Conservation (phyloP, 1,140 invertebrate genomes). For the Theocolax elegans region DNA sequence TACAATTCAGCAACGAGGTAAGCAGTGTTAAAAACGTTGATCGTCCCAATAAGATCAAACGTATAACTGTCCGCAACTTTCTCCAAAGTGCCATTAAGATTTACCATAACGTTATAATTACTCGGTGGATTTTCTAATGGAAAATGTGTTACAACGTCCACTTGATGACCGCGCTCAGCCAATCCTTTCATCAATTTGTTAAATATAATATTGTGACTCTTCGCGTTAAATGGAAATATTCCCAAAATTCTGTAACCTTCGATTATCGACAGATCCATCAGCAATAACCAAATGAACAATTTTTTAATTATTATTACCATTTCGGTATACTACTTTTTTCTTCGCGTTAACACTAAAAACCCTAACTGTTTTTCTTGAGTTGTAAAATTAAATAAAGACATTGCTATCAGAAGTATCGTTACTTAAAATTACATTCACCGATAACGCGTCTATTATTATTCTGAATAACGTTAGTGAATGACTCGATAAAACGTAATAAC, state of each 20-base stretch:
- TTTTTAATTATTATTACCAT: no score
- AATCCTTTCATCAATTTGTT: conserved; percentile 54
- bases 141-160: conserved; percentile 52
- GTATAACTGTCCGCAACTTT: neutral
- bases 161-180: conserved; percentile 56
- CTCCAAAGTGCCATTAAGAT: conserved; percentile 13
- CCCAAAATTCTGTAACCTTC: conserved; percentile 49
- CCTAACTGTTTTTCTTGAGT: no score
- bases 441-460: no score
- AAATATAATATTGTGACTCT: conserved; percentile 59
- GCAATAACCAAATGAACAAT: no score
- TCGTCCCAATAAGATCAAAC: neutral
- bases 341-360: no score
- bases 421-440: no score
- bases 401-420: no score
- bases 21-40: conserved; percentile 11
- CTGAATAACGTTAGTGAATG: no score
- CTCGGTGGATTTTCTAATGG: conserved; percentile 5
- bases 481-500: no score
- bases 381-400: no score
- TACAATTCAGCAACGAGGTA: conserved; percentile 14
- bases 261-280: neutral
- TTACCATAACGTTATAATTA: conserved; percentile 16
- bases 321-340: no score
- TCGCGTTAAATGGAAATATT: conserved; percentile 51